Percentiles rank a stretch among this genome's conserved stretches.
phyloP scores from a whole-genome alignment of 2,888 invertebrate genomes.

The Sympetrum striolatum region DNA sequence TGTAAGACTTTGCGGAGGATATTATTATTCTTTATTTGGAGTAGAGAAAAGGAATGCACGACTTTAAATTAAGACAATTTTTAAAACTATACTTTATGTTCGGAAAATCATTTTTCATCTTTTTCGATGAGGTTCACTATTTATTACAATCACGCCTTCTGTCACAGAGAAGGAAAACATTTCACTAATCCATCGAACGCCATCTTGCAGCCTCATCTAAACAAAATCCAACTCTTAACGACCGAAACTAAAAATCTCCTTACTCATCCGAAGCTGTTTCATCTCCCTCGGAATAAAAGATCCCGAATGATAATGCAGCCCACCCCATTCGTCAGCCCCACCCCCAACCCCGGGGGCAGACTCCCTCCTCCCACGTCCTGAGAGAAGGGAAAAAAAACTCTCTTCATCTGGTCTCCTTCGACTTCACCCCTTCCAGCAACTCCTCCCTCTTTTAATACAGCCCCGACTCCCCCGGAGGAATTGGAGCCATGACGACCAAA shows the following conservation, averaged over 20 bases:
- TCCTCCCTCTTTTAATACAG: constrained; percentile 27
- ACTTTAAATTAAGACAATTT: too few relatives aligned
- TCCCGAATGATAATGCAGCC: constrained; percentile 38
- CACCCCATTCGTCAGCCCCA: not conserved
- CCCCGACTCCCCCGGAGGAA: constrained; percentile 34
- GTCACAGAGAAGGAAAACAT: too few relatives aligned
- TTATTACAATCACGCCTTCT: too few relatives aligned
- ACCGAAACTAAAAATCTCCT: constrained; percentile 44
- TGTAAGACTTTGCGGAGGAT: too few relatives aligned
- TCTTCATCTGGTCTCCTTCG: not conserved
- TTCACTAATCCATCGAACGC: too few relatives aligned
- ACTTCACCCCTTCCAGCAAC: not conserved
- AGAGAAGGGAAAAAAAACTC: not conserved
- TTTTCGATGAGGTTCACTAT: too few relatives aligned
- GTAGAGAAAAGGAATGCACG: too few relatives aligned
- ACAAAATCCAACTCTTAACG: constrained; percentile 26
- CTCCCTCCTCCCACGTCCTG: not conserved
- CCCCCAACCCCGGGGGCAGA: not conserved
- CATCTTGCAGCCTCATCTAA: not conserved
- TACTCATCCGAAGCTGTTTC: constrained; percentile 42
- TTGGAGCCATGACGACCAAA: constrained; percentile 36
- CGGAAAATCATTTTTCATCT: too few relatives aligned
- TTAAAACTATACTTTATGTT: too few relatives aligned
- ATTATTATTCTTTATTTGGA: too few relatives aligned
- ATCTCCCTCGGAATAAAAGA: constrained; percentile 43